Evolutionary conservation across 2,888 invertebrate species (phyloP), one percentile per base, ranked within the genome.

Genomic region (Gandaritis pyraliata): DNA sequence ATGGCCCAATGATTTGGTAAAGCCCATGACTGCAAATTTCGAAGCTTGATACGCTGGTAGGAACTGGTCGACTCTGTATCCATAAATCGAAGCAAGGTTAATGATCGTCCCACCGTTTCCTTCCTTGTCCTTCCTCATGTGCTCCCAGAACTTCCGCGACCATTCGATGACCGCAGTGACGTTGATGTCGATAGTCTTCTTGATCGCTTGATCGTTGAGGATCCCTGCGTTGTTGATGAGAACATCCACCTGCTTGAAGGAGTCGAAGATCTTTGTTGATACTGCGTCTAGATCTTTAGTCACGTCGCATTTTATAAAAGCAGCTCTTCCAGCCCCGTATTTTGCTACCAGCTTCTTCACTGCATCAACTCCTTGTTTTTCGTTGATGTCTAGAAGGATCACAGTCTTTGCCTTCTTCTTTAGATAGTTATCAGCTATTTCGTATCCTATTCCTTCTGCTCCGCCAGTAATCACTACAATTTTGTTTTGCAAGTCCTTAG

Each of bases 41-140:
- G 77, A 72, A 2, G 76, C 60, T 50, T 69, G 69, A 39, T 74
- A 77, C 10, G 93, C 82, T 0, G 94, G 93, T 47, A 87, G 75
- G 23, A 87, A 87, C 29, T 87, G 85, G 46, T 87, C 76, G 0
- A 91, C 81, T 64, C 83, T 79, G 38, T 92, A 84, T 0, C 94
- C 94, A 60, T 93, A 88, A 12, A 93, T 88, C 0, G 95, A 94
- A 1, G 94, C 87, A 39, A 94, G 82, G 74, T 95, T 95, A 15
- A 95, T 86, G 48, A 95, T 90, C 2, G 92, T 88, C 3, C 95
- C 95, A 3, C 95, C 95, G 43, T 80, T 75, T 0, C 93, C 93
- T 1, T 91, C 88, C 29, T 86, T 87, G 66, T 93, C 87, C 52
- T 80, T 88, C n/a, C 93, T 86, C 92, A 94, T 91, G 74, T 92